phyloP scores from a whole-genome alignment of 2,797 vertebrate genomes.

The Champsocephalus esox region DNA sequence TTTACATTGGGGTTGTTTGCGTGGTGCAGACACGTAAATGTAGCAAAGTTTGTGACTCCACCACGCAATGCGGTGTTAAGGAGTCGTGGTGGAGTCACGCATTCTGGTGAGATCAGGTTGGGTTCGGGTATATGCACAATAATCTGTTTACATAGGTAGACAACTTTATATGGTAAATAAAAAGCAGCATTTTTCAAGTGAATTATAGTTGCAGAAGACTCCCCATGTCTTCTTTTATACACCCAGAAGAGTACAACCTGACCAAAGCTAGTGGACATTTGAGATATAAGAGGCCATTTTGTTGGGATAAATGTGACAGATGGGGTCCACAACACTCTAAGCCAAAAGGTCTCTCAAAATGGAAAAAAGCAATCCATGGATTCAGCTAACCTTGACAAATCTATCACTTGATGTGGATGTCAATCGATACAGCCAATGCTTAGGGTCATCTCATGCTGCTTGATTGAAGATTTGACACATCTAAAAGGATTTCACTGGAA shows the following conservation, averaged over 20 bases:
- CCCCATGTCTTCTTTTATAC: not conserved
- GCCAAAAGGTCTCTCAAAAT: slow-evolving; percentile 46
- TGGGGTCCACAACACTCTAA: slow-evolving; percentile 35
- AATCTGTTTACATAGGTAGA: not conserved
- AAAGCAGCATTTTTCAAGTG: not conserved
- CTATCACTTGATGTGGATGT: slow-evolving; percentile 47
- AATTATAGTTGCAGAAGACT: not conserved
- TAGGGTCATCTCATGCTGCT: not conserved
- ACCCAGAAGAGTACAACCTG: not conserved
- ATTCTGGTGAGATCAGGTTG: too few relatives aligned
- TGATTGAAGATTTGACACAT: slow-evolving; percentile 11
- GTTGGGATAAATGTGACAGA: slow-evolving; percentile 48
- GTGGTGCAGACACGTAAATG: too few relatives aligned
- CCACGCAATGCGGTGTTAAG: too few relatives aligned
- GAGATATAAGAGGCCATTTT: slow-evolving; percentile 29
- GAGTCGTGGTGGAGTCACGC: too few relatives aligned
- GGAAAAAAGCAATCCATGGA: slow-evolving; percentile 47
- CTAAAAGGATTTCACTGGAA: not conserved
- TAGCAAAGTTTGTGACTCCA: too few relatives aligned
- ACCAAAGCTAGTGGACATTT: not conserved
- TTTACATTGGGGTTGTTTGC: too few relatives aligned
- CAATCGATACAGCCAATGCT: slow-evolving; percentile 45
- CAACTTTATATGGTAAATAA: not conserved
- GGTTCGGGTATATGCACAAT: too few relatives aligned
- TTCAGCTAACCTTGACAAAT: slow-evolving; percentile 43